Evolutionary conservation across 2,797 vertebrate genomes (phyloP), one percentile per base, ranked within the genome.

Genomic region (Tenualosa thibaudeaui): DNA sequence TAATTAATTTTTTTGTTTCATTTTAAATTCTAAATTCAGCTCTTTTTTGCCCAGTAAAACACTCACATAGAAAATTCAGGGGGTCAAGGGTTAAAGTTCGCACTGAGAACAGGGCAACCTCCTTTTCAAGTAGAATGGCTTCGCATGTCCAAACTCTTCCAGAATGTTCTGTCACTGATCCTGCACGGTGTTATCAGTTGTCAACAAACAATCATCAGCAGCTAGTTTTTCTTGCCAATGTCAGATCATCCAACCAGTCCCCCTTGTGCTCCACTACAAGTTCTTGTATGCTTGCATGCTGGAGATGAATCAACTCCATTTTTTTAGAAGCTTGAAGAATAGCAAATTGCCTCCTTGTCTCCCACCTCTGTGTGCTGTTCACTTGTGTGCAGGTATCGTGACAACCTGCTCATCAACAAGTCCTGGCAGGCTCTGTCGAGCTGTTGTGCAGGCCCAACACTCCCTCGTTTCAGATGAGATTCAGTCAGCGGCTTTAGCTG

Each of bases 1-100:
- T 71, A 71, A 31, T 89, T 89, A 84, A 86, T 81, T 81, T 78
- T 78, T 75, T 78, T 78, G 15, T 78, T 78, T 46, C 1, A 43
- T 78, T 75, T 46, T 43, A 78, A 78, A 46, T 56, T 56, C 40
- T 43, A 43, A 78, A 78, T 78, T 78, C 71, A 78, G 71, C 71
- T 78, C 50, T 62, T 24, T 78, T 78, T 78, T 78, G 17, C 71
- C 71, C 71, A 46, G 71, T 78, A 78, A 78, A 78, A 78, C 71
- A 78, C 71, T 46, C 40, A 78, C 40, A 78, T 43, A 78, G 40
- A 78, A 78, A 78, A 78, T 46, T n/a, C 71, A 78, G 71, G 71
- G 31, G 71, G 19, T 78, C 71, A 78, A 40, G 71, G 40, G 71
- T 46, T 4, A 46, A 46, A 78, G 71, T 78, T 46, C 40, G 19